Base-by-base conservation (phyloP, 1,140 invertebrate genomes). In the Saxidomus purpurata region DNA sequence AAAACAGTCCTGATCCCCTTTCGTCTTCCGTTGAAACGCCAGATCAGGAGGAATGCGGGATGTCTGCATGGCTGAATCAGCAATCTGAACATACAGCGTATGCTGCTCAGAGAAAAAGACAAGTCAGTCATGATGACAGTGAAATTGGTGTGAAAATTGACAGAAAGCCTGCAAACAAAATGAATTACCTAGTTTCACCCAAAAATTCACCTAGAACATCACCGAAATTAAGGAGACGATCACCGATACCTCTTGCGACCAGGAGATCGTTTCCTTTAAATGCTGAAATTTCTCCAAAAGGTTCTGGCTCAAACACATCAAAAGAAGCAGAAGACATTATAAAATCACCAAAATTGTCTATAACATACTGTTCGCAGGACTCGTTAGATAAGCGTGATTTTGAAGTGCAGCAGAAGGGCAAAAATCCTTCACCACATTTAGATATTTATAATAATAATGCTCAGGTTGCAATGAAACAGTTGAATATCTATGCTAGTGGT, bases 151-250 rank as follows among this genome's bases (percentile, higher is more conserved):
- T 90, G 28, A 79, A 89, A 85, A 77, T 71, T 61, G 86, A 86
- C 25, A 87, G 84, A 22, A 90, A 91, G 34, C 79, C 87, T 17
- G 49, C 43, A 17, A 81, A 91, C 87, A 90, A 89, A 69, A 76
- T 91, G 59, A 81, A 87, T n/a, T 93, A 90, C 52, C 76, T 92
- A 4, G 80, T 90, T 28, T 91, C 92, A 0, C 90, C 93, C 59
- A 91, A 91, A 43, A 63, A 76, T 40, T 92, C 93, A 63, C 91
- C 90, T 15, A 92, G 91, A 43, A 82, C 82, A 55, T 92, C 93
- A 74, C 91, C 90, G 15, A 84, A 83, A 76, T 22, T 84, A 40
- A 81, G 61, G 22, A 40, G 80, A 31, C 47, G 80, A 13, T 83
- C 79, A 36, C 87, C 80, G 17, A 74, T 84, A 43, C 87, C 87